Conservation (phyloP, 2,888 invertebrate genomes). For the Drosophila setosimentum region DNA sequence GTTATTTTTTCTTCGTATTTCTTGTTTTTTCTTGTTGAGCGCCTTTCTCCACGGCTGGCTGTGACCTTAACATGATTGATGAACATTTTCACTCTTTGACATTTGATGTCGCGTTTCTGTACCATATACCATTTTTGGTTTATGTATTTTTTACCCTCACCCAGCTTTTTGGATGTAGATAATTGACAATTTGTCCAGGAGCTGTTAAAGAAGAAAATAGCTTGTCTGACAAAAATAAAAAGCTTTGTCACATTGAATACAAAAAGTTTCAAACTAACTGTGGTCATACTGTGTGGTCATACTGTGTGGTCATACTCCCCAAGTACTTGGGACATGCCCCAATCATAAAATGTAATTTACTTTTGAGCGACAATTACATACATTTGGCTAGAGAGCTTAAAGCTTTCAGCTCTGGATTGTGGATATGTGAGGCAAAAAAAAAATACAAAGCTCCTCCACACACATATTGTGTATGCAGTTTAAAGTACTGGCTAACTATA, state of each 20-base stretch:
- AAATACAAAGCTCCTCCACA: slow-evolving; percentile 2
- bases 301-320: too few species aligned
- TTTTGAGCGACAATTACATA: slow-evolving; percentile 34
- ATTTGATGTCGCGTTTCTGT: slow-evolving; percentile 66
- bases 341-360: slow-evolving; percentile 11
- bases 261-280: slow-evolving; percentile 23
- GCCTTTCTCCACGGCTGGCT: slow-evolving; percentile 44
- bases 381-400: slow-evolving; percentile 46
- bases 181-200: slow-evolving; percentile 47
- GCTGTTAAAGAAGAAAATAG: slow-evolving; percentile 34
- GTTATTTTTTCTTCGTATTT: not conserved
- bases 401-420: slow-evolving; percentile 32
- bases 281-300: too few species aligned
- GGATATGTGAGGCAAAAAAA: rapidly evolving
- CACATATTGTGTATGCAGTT: slow-evolving; percentile 55
- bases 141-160: slow-evolving; percentile 23
- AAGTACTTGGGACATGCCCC: slow-evolving; percentile 16
- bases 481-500: slow-evolving; percentile 52
- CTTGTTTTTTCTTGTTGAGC: not conserved
- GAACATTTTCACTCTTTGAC: slow-evolving; percentile 79
- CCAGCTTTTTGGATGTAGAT: slow-evolving; percentile 20
- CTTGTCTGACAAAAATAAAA: slow-evolving; percentile 28
- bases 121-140: slow-evolving; percentile 10
- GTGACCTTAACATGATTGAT: slow-evolving; percentile 77
- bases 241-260: slow-evolving; percentile 44